Base-by-base conservation (phyloP, 2,797 vertebrate genomes). In the Pseudochirops corinnae region DNA sequence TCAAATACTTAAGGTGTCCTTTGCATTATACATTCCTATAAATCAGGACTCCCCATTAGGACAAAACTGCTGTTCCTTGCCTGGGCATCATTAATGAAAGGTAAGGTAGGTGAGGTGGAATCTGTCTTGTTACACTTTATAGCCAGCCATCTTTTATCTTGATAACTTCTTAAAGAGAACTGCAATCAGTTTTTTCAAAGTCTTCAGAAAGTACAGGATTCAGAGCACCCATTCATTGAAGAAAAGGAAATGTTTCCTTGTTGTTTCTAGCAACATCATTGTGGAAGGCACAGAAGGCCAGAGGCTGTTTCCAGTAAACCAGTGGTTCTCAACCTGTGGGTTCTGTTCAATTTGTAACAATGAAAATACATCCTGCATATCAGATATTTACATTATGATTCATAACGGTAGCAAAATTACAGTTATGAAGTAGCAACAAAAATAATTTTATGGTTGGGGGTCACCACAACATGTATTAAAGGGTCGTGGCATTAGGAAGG, bases 141-240 rank as follows among this genome's bases (percentile, higher is more conserved):
- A 96, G 97, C 92, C 90, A 97, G 94, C 62, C 97, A 93, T 94
- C 58, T 52, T 56, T 97, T 95, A 96, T 95, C 95, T 87, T 96
- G 90, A 95, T 95, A 94, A 90, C 91, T 96, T 96, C 94, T 97
- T 96, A 96, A 94, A 97, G 96, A 96, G 97, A 98, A 94, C n/a
- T 96, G 90, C 93, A 98, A 97, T 95, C 93, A 93, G 21, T 28
- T 33, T 50, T 56, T 90, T 7, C 92, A 67, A 82, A 55, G 5
- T 91, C 96, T 98, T 97, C 95, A 93, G 92, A 95, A 92, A 97
- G 94, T 90, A 95, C 33, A 95, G 93, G 97, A 56, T 96, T 96
- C 95, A 97, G 92, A 95, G 93, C 93, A 60, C 39, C 87, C 93
- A 29, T 55, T 60, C 57, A 94, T 93, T 31, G 97, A 92, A 96